Percentiles rank a stretch among this genome's conserved stretches.
phyloP scores from a whole-genome alignment of 2,888 invertebrate genomes.

The Theretra japonica region DNA sequence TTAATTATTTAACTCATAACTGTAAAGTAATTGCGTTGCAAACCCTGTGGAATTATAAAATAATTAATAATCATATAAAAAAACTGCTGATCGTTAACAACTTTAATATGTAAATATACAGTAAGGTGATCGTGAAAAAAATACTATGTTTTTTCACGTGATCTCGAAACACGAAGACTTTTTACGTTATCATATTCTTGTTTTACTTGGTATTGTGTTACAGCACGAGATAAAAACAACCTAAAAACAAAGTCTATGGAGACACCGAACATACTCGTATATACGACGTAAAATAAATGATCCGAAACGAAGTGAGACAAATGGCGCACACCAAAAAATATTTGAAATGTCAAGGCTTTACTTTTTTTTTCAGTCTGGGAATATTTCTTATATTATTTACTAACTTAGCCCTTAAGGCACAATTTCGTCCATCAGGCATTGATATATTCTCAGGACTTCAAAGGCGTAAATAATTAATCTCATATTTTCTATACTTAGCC shows the following conservation, averaged over 20 bases:
- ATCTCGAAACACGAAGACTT: background rate
- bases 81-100: too few species aligned
- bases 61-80: too few species aligned
- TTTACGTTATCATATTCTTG: background rate
- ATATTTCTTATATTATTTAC: too few species aligned
- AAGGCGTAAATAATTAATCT: too few species aligned
- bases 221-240: background rate
- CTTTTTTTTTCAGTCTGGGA: background rate
- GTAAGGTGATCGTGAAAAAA: background rate
- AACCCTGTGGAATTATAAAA: too few species aligned
- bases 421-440: too few species aligned
- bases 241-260: background rate
- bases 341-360: background rate
- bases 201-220: background rate
- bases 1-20: too few species aligned
- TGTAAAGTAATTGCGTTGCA: too few species aligned
- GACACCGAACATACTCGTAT: background rate
- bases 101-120: too few species aligned
- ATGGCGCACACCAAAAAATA: background rate
- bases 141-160: background rate
- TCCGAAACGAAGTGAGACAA: background rate
- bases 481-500: too few species aligned
- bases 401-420: too few species aligned
- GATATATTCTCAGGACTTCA: too few species aligned
- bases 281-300: background rate